Conservation (phyloP, 1,140 invertebrate genomes). For the Maconellicoccus hirsutus region DNA sequence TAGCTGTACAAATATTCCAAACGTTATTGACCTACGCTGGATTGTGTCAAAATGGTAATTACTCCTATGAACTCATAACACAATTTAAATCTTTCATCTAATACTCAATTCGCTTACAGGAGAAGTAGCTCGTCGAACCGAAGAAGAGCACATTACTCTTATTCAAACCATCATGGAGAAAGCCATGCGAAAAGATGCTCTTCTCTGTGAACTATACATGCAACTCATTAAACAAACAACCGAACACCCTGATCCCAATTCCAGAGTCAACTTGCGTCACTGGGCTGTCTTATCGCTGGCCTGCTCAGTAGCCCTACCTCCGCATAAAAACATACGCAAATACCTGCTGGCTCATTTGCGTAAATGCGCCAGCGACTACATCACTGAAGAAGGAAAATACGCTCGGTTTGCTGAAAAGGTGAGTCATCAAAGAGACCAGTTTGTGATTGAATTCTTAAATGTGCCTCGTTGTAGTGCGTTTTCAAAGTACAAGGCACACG, state of each 20-base stretch:
- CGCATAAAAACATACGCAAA: conserved; percentile 47
- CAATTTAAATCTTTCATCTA: neutral
- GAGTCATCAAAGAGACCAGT: conserved; percentile 26
- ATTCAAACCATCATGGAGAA: conserved; percentile 80
- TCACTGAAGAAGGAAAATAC: conserved; percentile 89
- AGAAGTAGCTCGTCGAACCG: conserved; percentile 47
- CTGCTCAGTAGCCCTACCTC: conserved; percentile 73
- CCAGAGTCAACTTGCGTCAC: conserved; percentile 71
- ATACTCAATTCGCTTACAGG: conserved; percentile 28
- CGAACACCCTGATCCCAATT: conserved; percentile 82
- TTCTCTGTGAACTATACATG: conserved; percentile 82
- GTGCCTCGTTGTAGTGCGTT: conserved; percentile 46
- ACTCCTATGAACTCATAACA: neutral
- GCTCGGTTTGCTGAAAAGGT: conserved; percentile 87
- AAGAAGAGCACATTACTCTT: conserved; percentile 77
- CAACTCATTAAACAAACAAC: conserved; percentile 91
- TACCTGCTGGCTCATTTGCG: conserved; percentile 85
- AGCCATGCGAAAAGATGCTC: conserved; percentile 74
- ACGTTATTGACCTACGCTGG: conserved; percentile 69
- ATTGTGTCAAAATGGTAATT: conserved; percentile 55
- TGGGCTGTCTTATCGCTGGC: conserved; percentile 85
- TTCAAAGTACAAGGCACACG: conserved; percentile 74
- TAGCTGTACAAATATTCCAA: conserved; percentile 67
- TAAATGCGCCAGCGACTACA: conserved; percentile 72
- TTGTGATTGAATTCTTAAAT: conserved; percentile 5